A percentile compares a stretch with the other conserved stretches of the same genome.
Conservation (phyloP, 2,888 invertebrate genomes). For the Strigamia transsilvanica region DNA sequence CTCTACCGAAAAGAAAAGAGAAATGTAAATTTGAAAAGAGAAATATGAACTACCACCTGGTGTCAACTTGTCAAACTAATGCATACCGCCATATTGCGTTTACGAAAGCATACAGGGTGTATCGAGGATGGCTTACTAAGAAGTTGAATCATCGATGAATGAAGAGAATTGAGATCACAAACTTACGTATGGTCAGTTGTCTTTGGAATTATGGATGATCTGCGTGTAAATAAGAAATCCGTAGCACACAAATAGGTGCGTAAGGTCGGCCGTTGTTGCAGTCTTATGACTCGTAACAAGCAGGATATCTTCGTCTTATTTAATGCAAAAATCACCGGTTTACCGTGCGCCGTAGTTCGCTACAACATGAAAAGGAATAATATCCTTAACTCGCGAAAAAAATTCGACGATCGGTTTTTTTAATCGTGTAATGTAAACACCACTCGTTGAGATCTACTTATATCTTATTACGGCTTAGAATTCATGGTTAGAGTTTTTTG, state of each 20-base stretch:
- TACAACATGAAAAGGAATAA: not conserved
- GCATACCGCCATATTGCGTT: slow-evolving; percentile 36
- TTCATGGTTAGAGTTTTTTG: not conserved
- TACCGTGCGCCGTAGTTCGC: not conserved
- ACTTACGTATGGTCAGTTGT: not conserved
- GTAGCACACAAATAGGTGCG: slow-evolving; percentile 1
- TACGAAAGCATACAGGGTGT: slow-evolving; percentile 41
- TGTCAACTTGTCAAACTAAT: slow-evolving; percentile 27
- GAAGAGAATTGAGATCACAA: slow-evolving; percentile 5
- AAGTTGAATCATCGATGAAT: slow-evolving; percentile 37
- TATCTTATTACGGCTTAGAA: slow-evolving; percentile 37
- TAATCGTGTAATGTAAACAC: not conserved
- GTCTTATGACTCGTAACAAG: not conserved
- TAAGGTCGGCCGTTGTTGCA: slow-evolving; percentile 2
- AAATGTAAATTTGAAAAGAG: not conserved
- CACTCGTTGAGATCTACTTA: not conserved
- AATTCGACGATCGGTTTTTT: not conserved
- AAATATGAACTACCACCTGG: slow-evolving; percentile 17
- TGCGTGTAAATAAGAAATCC: not conserved
- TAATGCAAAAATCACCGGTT: slow-evolving; percentile 30
- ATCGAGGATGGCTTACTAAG: slow-evolving; percentile 39
- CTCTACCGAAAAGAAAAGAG: not conserved
- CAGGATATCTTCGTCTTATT: slow-evolving; percentile 43
- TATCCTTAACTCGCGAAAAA: not conserved
- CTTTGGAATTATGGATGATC: slow-evolving; percentile 11